Evolutionary conservation across 2,888 invertebrate genomes (phyloP), one percentile per base, ranked within the genome.

Genomic region (Pterostichus madidus): DNA sequence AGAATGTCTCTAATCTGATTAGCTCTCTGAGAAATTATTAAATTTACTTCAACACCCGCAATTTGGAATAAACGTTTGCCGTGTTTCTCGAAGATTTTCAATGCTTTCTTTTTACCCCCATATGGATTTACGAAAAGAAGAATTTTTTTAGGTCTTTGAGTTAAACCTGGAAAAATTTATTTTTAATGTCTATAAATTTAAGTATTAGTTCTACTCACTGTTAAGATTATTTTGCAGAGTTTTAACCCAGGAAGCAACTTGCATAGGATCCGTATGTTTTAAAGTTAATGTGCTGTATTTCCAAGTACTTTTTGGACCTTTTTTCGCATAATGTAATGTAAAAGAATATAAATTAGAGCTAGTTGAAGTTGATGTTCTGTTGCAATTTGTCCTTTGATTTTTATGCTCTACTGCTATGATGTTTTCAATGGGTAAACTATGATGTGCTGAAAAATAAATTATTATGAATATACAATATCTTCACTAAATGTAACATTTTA

Each of bases 111-210:
- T 86, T 95, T 95, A 0, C 97, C 97, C 0, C 97, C 96, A 87
- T 93, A 95, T 0, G 97, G 97, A 90, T 97, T 97, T 1, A 97
- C 93, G 89, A 97, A 96, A 13, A 97, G 91, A 76, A 97, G 89
- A 56, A 97, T 90, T 71, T 92, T 93, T 85, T 93, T 93, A 5
- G 97, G 96, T 76, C 96, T 92, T 86, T 90, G 90, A 3, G 88
- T 88, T 56, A 92, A 88, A 85, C 89, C 93, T 93, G 86, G 11
- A 75, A 64, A 10, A 64, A n/a, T 64, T 64, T 11, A 64, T 6
- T 64, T 32, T 59, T 39, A 39, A 39, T 39, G 5, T 39, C 24
- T 39, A 39, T 8, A 1, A 39, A 39, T 39, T 7, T 7, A 39
- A 3, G 2, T 39, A 39, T 11, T 44, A 71, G 24, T 24, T 76